phyloP scores from a whole-genome alignment of 2,888 invertebrate genomes.

The Platycnemis pennipes region DNA sequence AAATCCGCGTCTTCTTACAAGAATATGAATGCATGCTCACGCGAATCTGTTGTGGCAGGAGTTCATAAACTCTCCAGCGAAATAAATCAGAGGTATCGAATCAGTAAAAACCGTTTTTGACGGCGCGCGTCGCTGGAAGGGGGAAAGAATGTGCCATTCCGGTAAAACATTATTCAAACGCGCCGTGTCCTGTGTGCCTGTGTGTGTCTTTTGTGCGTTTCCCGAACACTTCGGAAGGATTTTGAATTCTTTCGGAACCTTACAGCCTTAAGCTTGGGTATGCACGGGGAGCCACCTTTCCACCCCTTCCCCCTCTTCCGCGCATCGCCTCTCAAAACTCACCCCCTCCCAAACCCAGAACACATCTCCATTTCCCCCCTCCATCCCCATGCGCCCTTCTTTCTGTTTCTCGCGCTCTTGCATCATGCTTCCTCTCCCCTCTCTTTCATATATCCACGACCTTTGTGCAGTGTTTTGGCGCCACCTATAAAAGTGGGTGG shows the following conservation, averaged over 20 bases:
- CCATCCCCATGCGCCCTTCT: background rate
- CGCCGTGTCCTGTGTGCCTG: background rate
- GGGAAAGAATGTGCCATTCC: slow-evolving; percentile 43
- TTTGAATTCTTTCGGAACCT: slow-evolving; percentile 32
- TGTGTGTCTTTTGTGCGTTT: slow-evolving; percentile 30
- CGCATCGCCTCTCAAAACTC: background rate
- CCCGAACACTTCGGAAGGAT: slow-evolving; percentile 43
- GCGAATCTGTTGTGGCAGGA: slow-evolving; percentile 3
- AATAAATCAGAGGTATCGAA: slow-evolving; percentile 57
- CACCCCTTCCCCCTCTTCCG: background rate
- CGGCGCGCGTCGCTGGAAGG: background rate
- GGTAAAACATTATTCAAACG: slow-evolving; percentile 51
- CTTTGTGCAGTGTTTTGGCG: slow-evolving; percentile 59
- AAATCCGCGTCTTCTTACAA: slow-evolving; percentile 45
- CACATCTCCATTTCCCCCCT: background rate
- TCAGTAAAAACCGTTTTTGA: slow-evolving; percentile 52
- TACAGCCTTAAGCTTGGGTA: background rate
- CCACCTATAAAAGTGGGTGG: slow-evolving; percentile 59
- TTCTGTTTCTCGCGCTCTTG: background rate
- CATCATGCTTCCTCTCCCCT: background rate
- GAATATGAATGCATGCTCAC: slow-evolving; percentile 36
- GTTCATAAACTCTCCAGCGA: slow-evolving; percentile 55
- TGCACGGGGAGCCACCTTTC: background rate
- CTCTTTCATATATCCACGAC: background rate
- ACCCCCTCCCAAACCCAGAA: background rate